Evolutionary conservation across 1,140 invertebrate species (phyloP), one percentile per base, ranked within the genome.

Genomic region (Campoletis sonorensis): DNA sequence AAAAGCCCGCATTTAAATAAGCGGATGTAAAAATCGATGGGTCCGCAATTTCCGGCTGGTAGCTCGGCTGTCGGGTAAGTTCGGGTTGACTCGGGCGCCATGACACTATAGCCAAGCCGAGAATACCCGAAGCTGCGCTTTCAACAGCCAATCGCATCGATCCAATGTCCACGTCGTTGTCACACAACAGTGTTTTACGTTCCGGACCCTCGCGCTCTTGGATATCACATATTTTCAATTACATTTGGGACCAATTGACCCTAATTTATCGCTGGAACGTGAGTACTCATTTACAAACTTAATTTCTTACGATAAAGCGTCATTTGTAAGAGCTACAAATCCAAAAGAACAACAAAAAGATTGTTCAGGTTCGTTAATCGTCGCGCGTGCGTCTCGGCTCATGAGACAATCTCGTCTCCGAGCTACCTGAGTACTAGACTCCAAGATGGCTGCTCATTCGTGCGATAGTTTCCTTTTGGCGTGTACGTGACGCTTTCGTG

Each of bases 381-480:
- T 83, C 81, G 79, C 85, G 84, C 87, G 87, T 89, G 87, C 87
- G 85, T 88, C 81, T 71, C 83, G 68, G 82, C 80, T 83, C 82
- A 71, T 83, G 71, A 30, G 45, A 75, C 27, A 51, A 18, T 54
- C 49, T 86, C 81, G 82, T 86, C 84, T 86, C 84, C 71, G 45
- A 7, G 27, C 79, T 77, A 75, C 79, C 67, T 85, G 51, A 45
- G 40, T 45, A 11, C 5, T 45, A 45, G 3, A 77, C 85, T 89
- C 72, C 89, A 91, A 91, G 84, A 91, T 91, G 90, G 90, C 89
- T 72, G 88, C 72, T 82, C 73, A 84, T 84, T 88, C 80, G 82
- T 80, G 83, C 84, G 85, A 27, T 67, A 87, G 84, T 86, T 85
- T 75, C 84, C 87, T 86, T 89, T 87, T 88, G 86, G 85, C 85